Evolutionary conservation across 1,140 invertebrate species (phyloP).

Genomic region (Samia ricini): DNA sequence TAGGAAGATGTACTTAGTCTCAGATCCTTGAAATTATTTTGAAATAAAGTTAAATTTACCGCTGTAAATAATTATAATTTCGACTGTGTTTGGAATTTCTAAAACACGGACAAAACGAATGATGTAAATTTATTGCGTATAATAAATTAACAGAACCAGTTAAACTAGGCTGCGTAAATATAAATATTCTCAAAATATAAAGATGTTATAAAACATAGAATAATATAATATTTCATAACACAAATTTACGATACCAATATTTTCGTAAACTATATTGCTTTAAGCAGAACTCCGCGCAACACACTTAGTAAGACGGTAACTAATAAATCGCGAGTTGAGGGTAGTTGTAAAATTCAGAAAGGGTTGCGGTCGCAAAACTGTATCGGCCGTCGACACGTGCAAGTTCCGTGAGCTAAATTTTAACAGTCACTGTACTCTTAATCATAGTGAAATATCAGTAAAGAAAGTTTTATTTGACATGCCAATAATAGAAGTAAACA

Average conservation of each 20-base stretch:
- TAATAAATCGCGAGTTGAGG: not conserved
- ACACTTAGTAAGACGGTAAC: not conserved
- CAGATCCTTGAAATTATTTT: too few relatives aligned
- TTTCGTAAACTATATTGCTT: not conserved
- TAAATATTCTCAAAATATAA: too few relatives aligned
- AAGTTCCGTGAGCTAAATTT: not conserved
- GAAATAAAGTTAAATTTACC: too few relatives aligned
- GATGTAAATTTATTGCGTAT: too few relatives aligned
- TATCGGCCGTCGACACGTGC: not conserved
- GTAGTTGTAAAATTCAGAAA: slow-evolving; percentile 1
- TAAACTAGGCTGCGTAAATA: too few relatives aligned
- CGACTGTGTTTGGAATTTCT: too few relatives aligned
- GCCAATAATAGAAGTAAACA: not conserved
- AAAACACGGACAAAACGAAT: too few relatives aligned
- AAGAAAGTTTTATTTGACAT: not conserved
- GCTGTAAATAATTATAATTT: too few relatives aligned
- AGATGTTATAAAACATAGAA: not conserved
- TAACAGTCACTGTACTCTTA: not conserved
- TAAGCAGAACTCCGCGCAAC: not conserved
- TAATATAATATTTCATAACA: not conserved
- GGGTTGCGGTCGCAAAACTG: not conserved
- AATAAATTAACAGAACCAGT: too few relatives aligned
- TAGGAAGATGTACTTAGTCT: too few relatives aligned
- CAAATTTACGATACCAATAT: not conserved
- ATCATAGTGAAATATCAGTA: not conserved